Evolutionary conservation across 2,113 vertebrate genomes (phyloP).

Genomic region (Dolichotis patagonum): DNA sequence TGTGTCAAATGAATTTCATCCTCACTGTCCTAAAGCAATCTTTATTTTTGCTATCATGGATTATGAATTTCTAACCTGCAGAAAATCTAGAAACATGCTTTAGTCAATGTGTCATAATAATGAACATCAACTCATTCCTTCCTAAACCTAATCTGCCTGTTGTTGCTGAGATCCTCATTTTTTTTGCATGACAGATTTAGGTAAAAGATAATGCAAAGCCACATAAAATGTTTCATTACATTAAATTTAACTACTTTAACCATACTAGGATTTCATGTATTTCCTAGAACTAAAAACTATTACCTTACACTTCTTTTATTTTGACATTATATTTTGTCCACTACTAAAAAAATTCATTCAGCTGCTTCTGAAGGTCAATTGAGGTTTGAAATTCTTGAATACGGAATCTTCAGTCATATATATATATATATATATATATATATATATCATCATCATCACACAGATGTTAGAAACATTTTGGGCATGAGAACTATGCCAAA

Average conservation of each 20-base stretch:
- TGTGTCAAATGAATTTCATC: conserved; percentile 7
- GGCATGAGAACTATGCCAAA: conserved; percentile 59
- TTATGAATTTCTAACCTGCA: conserved; percentile 31
- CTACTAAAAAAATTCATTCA: conserved; percentile 71
- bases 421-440: no score
- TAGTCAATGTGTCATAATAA: conserved; percentile 26
- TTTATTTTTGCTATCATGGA: not conserved
- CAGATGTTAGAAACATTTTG: conserved; percentile 79
- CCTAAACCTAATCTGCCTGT: conserved; percentile 39
- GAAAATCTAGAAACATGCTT: conserved; percentile 9
- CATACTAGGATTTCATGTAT: conserved; percentile 70
- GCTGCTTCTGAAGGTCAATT: conserved; percentile 53
- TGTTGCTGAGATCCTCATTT: conserved; percentile 61
- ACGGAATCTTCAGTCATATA: conserved; percentile 62
- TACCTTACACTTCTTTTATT: conserved; percentile 72
- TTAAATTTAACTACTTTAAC: conserved; percentile 70
- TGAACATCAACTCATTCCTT: conserved; percentile 33
- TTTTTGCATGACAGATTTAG: conserved; percentile 68
- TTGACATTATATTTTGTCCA: conserved; percentile 76
- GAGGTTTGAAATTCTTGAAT: conserved; percentile 77
- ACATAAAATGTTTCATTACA: conserved; percentile 72
- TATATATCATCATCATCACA: no score
- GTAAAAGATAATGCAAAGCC: conserved; percentile 67
- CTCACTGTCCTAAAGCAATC: conserved; percentile 57
- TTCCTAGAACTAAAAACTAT: conserved; percentile 75